These are phyloP conservation scores for Montifringilla adamsi DNA, from an alignment of 2,113 vertebrate genomes.

Conservation along the genomic window DNA sequence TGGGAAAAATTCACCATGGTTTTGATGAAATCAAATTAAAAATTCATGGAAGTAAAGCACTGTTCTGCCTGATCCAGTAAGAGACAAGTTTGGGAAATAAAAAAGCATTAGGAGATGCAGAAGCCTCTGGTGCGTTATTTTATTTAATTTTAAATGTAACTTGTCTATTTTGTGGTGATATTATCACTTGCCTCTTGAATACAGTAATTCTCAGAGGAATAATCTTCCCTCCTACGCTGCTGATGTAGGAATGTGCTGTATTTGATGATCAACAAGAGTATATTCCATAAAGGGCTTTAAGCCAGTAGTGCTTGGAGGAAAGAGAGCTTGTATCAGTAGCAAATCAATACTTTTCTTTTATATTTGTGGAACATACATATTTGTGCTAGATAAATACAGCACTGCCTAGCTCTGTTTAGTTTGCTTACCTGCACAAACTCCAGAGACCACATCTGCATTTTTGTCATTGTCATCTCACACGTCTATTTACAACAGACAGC, in stretches of 20 bases:
- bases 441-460: slow-evolving; percentile 42
- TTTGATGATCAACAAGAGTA: slow-evolving; percentile 56
- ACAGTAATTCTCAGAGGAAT: slow-evolving; percentile 37
- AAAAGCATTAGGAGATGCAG: slow-evolving; percentile 6
- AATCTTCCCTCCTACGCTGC: slow-evolving; percentile 17
- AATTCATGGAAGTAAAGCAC: not conserved
- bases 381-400: slow-evolving; percentile 62
- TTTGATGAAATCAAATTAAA: slow-evolving; percentile 25
- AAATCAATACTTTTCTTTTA: slow-evolving; percentile 58
- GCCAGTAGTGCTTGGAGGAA: slow-evolving; percentile 29
- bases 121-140: not conserved
- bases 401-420: slow-evolving; percentile 27
- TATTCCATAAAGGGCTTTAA: slow-evolving; percentile 49
- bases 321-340: slow-evolving; percentile 29
- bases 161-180: slow-evolving; percentile 46
- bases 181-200: slow-evolving; percentile 47
- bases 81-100: not conserved
- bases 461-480: slow-evolving; percentile 57
- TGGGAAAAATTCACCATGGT: not conserved
- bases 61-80: not conserved
- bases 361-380: slow-evolving; percentile 31
- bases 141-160: slow-evolving; percentile 43
- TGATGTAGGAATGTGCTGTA: slow-evolving; percentile 15
- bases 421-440: slow-evolving; percentile 33
- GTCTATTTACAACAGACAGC: slow-evolving; percentile 38